phyloP scores from a whole-genome alignment of 1,140 invertebrate species.

The Drosophila busckii region DNA sequence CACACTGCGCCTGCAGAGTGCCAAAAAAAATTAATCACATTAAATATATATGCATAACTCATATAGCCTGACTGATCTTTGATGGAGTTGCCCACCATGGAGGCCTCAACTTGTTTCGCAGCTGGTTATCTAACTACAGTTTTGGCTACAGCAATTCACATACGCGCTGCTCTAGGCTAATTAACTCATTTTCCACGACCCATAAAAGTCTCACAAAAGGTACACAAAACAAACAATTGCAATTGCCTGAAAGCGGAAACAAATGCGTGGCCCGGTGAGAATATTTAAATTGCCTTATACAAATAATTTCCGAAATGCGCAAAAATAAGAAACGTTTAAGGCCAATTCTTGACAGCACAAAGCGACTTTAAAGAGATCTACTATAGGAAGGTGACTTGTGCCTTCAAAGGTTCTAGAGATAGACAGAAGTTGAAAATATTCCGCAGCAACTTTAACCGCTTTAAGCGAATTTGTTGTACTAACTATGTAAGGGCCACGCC shows the following conservation, averaged over 20 bases:
- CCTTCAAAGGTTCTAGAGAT: too few relatives aligned
- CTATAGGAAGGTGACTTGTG: too few relatives aligned
- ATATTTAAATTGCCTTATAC: conserved; percentile 57
- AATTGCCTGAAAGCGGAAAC: conserved; percentile 43
- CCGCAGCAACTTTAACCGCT: too few relatives aligned
- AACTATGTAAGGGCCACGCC: too few relatives aligned
- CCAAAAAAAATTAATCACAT: conserved; percentile 26
- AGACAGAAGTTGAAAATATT: too few relatives aligned
- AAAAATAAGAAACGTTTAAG: conserved; percentile 30
- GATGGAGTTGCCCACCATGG: conserved; percentile 1
- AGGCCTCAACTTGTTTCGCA: too few relatives aligned
- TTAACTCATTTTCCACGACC: conserved; percentile 71
- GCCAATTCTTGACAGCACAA: conserved; percentile 37
- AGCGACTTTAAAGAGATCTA: conserved; percentile 13
- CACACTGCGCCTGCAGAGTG: conserved; percentile 5
- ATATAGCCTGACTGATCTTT: conserved; percentile 31
- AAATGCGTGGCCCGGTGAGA: conserved; percentile 38
- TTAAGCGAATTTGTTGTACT: too few relatives aligned
- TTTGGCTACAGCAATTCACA: too few relatives aligned
- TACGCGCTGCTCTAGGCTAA: conserved; percentile 44
- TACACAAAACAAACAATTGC: conserved; percentile 56
- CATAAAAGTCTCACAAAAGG: conserved; percentile 54
- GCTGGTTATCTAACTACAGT: too few relatives aligned
- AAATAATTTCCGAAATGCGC: conserved; percentile 21
- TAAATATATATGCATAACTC: conserved; percentile 30